These are phyloP conservation scores for Xerus rutilus DNA, from an alignment of 2,797 vertebrate species.

Conservation along the genomic window DNA sequence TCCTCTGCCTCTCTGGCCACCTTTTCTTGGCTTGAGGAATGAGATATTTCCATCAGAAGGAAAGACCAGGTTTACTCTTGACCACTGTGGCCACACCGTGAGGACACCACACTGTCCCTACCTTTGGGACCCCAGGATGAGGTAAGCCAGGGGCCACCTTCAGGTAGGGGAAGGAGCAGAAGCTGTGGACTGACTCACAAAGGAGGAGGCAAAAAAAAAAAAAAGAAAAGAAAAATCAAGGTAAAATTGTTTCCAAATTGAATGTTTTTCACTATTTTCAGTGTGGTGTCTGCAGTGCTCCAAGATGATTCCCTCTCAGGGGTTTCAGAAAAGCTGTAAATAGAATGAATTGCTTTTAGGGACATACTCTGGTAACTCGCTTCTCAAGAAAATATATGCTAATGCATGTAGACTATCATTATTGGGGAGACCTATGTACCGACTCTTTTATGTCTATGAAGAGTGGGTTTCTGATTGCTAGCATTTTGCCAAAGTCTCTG, in stretches of 20 bases:
- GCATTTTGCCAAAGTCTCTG: constrained; percentile 81
- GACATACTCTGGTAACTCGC: constrained; percentile 78
- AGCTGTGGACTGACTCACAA: not conserved
- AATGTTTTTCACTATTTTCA: constrained; percentile 86
- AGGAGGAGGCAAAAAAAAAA: not conserved
- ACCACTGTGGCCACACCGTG: not conserved
- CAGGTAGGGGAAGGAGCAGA: not conserved
- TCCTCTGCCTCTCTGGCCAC: not conserved
- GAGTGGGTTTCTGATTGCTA: constrained; percentile 76
- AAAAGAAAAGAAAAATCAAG: constrained; percentile 65
- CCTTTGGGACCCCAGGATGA: not conserved
- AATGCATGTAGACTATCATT: constrained; percentile 82
- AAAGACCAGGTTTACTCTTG: not conserved
- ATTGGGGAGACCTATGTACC: constrained; percentile 80
- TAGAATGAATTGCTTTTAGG: constrained; percentile 87
- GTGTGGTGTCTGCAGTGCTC: constrained; percentile 81
- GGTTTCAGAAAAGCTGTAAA: constrained; percentile 87
- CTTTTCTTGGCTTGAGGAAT: not conserved
- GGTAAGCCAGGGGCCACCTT: not conserved
- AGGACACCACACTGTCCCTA: not conserved
- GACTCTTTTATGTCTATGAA: constrained; percentile 74
- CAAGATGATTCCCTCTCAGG: constrained; percentile 85
- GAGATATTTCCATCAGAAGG: not conserved
- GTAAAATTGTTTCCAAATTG: constrained; percentile 83
- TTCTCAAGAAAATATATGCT: constrained; percentile 87